A percentile compares a stretch with the other conserved stretches of the same genome.
Conservation (phyloP, 2,888 invertebrate genomes). For the Drosophila monieri region DNA sequence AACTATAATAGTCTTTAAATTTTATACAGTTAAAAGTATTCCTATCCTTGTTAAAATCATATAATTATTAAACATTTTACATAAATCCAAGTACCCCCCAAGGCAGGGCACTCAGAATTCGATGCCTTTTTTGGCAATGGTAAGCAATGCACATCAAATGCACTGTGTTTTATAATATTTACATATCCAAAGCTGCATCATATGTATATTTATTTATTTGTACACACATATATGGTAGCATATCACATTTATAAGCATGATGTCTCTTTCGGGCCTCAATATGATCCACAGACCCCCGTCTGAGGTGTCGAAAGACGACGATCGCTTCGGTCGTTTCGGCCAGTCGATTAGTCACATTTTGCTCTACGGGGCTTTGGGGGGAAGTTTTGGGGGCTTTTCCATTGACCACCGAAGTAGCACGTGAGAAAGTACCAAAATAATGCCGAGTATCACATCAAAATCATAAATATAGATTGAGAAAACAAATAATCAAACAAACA, state of each 20-base stretch:
- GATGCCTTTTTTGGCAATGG: not conserved
- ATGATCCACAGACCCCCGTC: constrained; percentile 57
- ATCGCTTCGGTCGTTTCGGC: constrained; percentile 38
- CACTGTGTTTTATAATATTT: constrained; percentile 51
- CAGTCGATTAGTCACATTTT: constrained; percentile 71
- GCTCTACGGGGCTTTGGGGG: constrained; percentile 5
- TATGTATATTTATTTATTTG: constrained; percentile 9
- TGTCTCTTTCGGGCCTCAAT: constrained; percentile 66
- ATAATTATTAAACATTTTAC: no score
- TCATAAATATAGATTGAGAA: not conserved
- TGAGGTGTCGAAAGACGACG: constrained; percentile 70
- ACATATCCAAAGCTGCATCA: constrained; percentile 19
- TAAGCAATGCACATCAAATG: constrained; percentile 23
- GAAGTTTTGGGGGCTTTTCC: constrained; percentile 7
- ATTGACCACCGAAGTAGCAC: constrained; percentile 62
- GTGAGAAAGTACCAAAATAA: constrained; percentile 54
- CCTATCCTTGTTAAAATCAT: no score
- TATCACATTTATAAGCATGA: constrained; percentile 58
- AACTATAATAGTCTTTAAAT: no score
- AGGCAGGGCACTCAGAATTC: constrained; percentile 9
- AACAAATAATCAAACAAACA: not conserved
- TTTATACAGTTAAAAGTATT: no score
- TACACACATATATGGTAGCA: constrained; percentile 8
- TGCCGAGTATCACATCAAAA: not conserved
- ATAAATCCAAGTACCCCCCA: no score